Evolutionary conservation across 2,113 vertebrate species (phyloP).

Genomic region (Mormoops blainvillei): DNA sequence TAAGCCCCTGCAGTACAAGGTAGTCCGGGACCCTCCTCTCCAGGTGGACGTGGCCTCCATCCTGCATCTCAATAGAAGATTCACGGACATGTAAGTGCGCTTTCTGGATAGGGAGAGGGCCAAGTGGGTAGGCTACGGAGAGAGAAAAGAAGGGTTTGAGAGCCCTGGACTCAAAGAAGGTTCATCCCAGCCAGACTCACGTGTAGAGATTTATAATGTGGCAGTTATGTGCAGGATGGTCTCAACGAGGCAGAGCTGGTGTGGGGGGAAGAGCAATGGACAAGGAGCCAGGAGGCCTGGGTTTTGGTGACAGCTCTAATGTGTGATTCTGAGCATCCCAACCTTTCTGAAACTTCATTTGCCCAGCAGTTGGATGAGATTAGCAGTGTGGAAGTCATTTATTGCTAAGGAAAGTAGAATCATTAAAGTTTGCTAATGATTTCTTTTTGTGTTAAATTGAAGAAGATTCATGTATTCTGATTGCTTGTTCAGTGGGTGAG

Average conservation of each 20-base stretch:
- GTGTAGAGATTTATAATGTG: neutral
- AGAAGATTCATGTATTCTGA: neutral
- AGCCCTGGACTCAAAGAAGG: neutral
- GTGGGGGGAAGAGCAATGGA: neutral
- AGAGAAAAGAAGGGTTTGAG: neutral
- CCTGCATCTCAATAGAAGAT: constrained; percentile 87
- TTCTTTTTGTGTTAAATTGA: neutral
- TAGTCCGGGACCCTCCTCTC: constrained; percentile 90
- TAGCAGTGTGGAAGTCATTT: neutral
- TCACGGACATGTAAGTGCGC: constrained; percentile 90
- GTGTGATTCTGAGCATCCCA: neutral
- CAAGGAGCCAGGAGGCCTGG: neutral
- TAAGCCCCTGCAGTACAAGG: constrained; percentile 88
- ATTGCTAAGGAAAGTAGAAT: neutral
- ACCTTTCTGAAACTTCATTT: neutral
- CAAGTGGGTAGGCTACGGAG: neutral
- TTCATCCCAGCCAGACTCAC: neutral
- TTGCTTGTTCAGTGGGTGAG: neutral
- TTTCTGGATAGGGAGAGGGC: neutral
- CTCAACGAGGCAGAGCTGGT: neutral
- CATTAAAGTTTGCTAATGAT: neutral
- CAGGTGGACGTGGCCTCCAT: constrained; percentile 78
- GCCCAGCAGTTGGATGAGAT: neutral
- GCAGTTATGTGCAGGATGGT: neutral
- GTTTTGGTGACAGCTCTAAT: neutral